phyloP scores from a whole-genome alignment of 2,888 invertebrate species.

The Cyrtodaria siliqua region DNA sequence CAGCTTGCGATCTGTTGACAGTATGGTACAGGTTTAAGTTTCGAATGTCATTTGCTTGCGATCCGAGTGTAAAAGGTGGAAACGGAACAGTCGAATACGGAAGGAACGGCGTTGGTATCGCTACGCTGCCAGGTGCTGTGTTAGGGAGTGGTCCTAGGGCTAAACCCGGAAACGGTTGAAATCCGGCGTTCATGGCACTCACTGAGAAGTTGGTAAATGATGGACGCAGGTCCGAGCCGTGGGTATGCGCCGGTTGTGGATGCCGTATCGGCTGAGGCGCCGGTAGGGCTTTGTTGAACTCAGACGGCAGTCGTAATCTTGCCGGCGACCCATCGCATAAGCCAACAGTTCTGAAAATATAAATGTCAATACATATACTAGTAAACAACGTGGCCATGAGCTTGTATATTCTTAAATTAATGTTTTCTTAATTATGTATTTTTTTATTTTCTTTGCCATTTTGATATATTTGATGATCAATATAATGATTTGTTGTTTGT shows the following conservation, averaged over 20 bases:
- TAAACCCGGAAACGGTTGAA: constrained; percentile 63
- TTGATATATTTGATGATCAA: too few relatives aligned
- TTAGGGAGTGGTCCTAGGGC: constrained; percentile 54
- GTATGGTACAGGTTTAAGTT: constrained; percentile 70
- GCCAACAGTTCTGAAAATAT: constrained; percentile 20
- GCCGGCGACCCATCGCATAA: constrained; percentile 9
- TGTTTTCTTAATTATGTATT: too few relatives aligned
- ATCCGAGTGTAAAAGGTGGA: constrained; percentile 49
- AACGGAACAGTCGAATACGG: constrained; percentile 72
- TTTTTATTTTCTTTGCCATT: too few relatives aligned
- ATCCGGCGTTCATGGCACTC: constrained; percentile 53
- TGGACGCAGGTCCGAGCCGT: constrained; percentile 51
- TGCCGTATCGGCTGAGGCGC: constrained; percentile 29
- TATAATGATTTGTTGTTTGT: too few relatives aligned
- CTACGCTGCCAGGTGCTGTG: constrained; percentile 49
- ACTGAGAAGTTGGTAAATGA: constrained; percentile 59
- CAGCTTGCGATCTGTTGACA: constrained; percentile 64
- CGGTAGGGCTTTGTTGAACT: constrained; percentile 13
- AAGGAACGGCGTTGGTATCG: constrained; percentile 68
- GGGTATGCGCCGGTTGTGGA: constrained; percentile 59
- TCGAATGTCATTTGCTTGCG: constrained; percentile 57
- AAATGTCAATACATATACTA: too few relatives aligned
- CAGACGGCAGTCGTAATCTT: constrained; percentile 14
- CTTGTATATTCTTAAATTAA: too few relatives aligned
- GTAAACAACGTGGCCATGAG: too few relatives aligned